These are phyloP conservation scores for Vollenhovia emeryi DNA, from an alignment of 1,140 invertebrate species.

Conservation along the genomic window DNA sequence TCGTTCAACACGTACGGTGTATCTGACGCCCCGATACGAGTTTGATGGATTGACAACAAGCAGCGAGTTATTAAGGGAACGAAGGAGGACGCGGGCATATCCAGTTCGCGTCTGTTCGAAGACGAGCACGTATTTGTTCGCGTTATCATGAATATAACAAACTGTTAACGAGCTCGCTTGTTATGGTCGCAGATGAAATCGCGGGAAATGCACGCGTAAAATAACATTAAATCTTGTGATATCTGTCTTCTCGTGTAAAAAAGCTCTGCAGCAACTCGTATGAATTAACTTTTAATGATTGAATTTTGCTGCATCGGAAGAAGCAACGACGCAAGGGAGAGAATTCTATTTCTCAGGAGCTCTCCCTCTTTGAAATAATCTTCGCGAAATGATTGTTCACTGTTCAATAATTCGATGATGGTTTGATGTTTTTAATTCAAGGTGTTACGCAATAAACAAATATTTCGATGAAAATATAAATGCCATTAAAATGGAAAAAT, in stretches of 20 bases:
- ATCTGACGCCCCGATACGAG: conserved; percentile 30
- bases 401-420: not conserved
- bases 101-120: not conserved
- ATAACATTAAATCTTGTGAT: not conserved
- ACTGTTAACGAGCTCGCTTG: not conserved
- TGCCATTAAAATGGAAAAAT: not conserved
- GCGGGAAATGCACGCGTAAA: not conserved
- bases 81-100: conserved; percentile 41
- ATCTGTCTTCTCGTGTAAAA: not conserved
- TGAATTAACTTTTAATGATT: not conserved
- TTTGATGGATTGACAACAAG: conserved; percentile 51
- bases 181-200: not conserved
- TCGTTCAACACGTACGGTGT: conserved; percentile 17
- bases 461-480: not conserved
- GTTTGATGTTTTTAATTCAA: not conserved
- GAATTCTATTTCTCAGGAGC: not conserved
- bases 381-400: not conserved
- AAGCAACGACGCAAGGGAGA: not conserved
- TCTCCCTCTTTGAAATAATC: not conserved
- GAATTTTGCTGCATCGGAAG: not conserved
- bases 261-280: not conserved
- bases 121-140: conserved; percentile 8
- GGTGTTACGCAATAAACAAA: not conserved
- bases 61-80: conserved; percentile 33
- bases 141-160: not conserved